phyloP scores from a whole-genome alignment of 2,888 invertebrate species.

The Ferrisia virgata region DNA sequence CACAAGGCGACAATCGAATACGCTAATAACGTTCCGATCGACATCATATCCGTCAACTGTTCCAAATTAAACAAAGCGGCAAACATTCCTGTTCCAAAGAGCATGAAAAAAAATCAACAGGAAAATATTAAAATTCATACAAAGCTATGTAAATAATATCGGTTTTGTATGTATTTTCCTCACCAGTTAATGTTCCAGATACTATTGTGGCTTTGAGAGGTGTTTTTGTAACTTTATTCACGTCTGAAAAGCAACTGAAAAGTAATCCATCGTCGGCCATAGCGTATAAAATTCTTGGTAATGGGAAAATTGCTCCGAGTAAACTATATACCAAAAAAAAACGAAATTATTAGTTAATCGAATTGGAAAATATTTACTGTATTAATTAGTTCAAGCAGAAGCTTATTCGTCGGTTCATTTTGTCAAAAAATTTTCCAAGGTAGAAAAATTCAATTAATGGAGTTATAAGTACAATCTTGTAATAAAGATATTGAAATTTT shows the following conservation, averaged over 20 bases:
- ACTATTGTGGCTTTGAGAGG: constrained; percentile 73
- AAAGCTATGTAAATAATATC: background rate
- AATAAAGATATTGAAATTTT: too few species aligned
- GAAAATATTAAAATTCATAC: background rate
- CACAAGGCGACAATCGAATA: constrained; percentile 90
- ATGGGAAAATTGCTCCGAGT: constrained; percentile 82
- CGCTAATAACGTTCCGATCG: constrained; percentile 84
- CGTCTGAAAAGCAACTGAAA: constrained; percentile 67
- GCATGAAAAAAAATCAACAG: background rate
- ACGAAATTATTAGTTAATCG: too few species aligned
- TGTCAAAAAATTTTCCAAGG: too few species aligned
- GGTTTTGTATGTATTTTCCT: background rate
- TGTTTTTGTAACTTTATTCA: constrained; percentile 72
- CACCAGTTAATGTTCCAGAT: constrained; percentile 73
- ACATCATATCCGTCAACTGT: constrained; percentile 94
- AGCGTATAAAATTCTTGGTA: constrained; percentile 83
- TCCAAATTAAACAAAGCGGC: constrained; percentile 84
- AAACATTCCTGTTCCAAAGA: constrained; percentile 64
- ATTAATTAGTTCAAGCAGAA: too few species aligned
- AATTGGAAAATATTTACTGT: too few species aligned
- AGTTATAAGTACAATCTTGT: too few species aligned
- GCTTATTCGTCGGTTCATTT: too few species aligned
- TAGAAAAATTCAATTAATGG: too few species aligned
- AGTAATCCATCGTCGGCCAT: constrained; percentile 87
- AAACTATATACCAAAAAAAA: too few species aligned